A percentile compares a stretch with the other conserved stretches of the same genome.
Conservation (phyloP, 1,140 invertebrate genomes). For the Neoseiulus cucumeris region DNA sequence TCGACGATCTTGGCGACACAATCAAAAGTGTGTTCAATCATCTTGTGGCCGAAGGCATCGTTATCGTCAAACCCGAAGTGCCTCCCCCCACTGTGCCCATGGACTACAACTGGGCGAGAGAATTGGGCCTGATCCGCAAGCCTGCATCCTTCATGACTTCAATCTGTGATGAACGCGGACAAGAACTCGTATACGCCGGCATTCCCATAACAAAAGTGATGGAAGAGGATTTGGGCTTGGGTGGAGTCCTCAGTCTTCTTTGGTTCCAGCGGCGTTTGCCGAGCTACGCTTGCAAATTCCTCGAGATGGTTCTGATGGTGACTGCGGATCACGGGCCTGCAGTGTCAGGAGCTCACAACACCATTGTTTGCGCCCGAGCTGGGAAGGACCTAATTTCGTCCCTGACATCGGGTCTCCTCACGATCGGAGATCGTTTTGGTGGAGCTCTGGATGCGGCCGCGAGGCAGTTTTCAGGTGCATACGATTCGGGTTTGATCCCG, state of each 20-base stretch:
- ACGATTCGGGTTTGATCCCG: conserved; percentile 76
- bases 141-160: conserved; percentile 98
- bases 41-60: conserved; percentile 56
- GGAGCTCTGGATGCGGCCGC: conserved; percentile 93
- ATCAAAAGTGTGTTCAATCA: conserved; percentile 54
- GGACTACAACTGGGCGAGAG: conserved; percentile 97
- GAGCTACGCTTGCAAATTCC: conserved; percentile 82
- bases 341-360: conserved; percentile 96
- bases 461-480: conserved; percentile 82
- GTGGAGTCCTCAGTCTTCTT: conserved; percentile 83
- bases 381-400: conserved; percentile 97
- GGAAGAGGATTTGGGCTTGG: conserved; percentile 62
- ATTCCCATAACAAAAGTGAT: conserved; percentile 78
- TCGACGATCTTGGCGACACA: conserved; percentile 67
- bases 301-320: conserved; percentile 97
- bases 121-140: conserved; percentile 91
- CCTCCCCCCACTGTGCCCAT: conserved; percentile 97
- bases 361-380: conserved; percentile 93
- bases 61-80: conserved; percentile 68
- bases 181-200: conserved; percentile 91
- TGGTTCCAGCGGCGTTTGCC: conserved; percentile 97
- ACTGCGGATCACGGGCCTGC: conserved; percentile 98
- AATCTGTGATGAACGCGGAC: conserved; percentile 96
- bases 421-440: conserved; percentile 96
- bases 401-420: conserved; percentile 80